phyloP scores from a whole-genome alignment of 2,797 vertebrate species.

The Acanthopagrus latus region DNA sequence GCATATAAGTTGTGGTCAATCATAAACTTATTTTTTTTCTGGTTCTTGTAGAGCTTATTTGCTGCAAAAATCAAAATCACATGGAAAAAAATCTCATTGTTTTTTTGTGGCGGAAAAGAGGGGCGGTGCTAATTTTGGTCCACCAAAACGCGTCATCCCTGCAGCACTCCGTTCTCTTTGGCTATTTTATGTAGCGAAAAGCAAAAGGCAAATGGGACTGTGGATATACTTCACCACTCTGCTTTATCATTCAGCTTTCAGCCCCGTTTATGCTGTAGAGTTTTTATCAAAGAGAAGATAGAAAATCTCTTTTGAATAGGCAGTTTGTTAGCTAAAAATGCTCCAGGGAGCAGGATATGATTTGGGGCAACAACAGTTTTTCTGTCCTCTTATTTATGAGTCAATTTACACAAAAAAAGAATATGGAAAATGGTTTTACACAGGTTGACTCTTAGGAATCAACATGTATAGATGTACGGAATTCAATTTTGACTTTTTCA shows the following conservation, averaged over 20 bases:
- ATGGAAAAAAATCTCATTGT: too few relatives aligned
- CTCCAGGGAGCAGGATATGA: slow-evolving; percentile 9
- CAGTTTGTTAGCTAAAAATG: slow-evolving; percentile 1
- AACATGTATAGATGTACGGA: slow-evolving; percentile 34
- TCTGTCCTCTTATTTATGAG: neutral
- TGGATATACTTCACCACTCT: slow-evolving; percentile 1
- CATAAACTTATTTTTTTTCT: too few relatives aligned
- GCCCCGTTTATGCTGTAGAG: neutral
- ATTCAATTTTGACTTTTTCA: slow-evolving; percentile 15
- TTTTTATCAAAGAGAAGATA: slow-evolving; percentile 9
- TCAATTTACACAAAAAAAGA: slow-evolving; percentile 16
- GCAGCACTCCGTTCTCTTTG: slow-evolving; percentile 24
- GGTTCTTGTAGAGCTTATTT: too few relatives aligned
- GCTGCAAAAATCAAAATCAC: too few relatives aligned
- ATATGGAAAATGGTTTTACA: slow-evolving; percentile 21
- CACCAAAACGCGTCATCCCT: too few relatives aligned
- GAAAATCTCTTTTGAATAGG: neutral
- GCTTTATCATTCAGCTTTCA: slow-evolving; percentile 12
- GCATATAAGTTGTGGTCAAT: too few relatives aligned
- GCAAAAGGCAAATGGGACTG: slow-evolving; percentile 17
- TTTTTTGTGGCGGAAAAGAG: too few relatives aligned
- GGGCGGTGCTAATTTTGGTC: too few relatives aligned
- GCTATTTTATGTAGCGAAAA: slow-evolving; percentile 27
- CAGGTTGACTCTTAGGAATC: slow-evolving; percentile 50
- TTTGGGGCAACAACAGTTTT: slow-evolving; percentile 1